Base-by-base conservation (phyloP, 2,113 vertebrate genomes). In the Sisor rabdophorus region DNA sequence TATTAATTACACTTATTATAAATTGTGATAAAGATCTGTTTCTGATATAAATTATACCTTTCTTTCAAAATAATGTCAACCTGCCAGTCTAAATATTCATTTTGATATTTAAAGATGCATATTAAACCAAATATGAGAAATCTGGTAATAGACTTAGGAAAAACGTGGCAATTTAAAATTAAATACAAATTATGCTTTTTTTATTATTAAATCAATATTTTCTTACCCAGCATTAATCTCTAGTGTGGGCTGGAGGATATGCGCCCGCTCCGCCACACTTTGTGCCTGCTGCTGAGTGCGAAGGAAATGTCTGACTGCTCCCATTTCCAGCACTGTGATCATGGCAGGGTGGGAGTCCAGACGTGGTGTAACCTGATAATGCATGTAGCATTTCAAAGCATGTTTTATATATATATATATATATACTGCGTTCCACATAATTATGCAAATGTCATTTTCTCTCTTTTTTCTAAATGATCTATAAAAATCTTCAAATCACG, bases 281-380 rank as follows among this genome's bases (percentile, higher is more conserved):
- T 91, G 93, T 64, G 96, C 94, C 81, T 98, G 87, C 89, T 98
- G 97, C 88, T 97, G 97, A 81, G 97, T 98, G 83, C 95, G 96
- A 55, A 99, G 92, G 81, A 99, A 98, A 88, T 99, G 97, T 6
- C 97, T 94, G 0, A 95, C 95, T 0, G 97, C 96, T 0, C 97
- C 97, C 97, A 99, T 99, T 89, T 99, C 97, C 4, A 98, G 91
- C 86, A 98, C 95, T 0, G 97, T 99, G 88, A 99, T 94, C 97
- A 99, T 99, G 67, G 97, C 95, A 0, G 97, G 96, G 87, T 99
- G 95, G 0, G 94, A 96, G 88, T 98, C 95, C 84, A 99, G 87
- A 1, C 95, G 94, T 0, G 93, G 91, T 0, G 97, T 99, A 72
- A 97, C 92, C 97, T 98, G 2, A 40, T 13, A 50, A 28, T 52